phyloP scores from a whole-genome alignment of 1,140 invertebrate genomes.

The Homarus americanus region DNA sequence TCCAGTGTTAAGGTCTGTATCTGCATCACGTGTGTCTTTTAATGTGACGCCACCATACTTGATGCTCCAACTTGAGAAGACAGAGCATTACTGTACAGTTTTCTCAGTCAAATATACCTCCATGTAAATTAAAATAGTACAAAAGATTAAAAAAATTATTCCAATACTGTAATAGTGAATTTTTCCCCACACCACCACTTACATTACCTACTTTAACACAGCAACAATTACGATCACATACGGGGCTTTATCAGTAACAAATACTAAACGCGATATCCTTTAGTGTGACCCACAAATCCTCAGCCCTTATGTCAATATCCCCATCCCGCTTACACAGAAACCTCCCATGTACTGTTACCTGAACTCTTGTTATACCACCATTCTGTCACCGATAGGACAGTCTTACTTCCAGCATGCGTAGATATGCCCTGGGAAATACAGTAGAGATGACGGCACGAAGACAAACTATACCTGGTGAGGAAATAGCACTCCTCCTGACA shows the following conservation, averaged over 20 bases:
- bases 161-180: too few species aligned
- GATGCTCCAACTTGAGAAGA: too few species aligned
- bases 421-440: conserved; percentile 7
- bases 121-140: too few species aligned
- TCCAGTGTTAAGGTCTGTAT: too few species aligned
- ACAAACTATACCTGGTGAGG: conserved; percentile 87
- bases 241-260: neutral
- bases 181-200: too few species aligned
- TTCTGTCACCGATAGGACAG: neutral
- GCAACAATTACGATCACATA: neutral
- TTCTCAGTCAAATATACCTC: too few species aligned
- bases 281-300: neutral
- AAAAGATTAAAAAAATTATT: too few species aligned
- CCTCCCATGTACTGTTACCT: neutral
- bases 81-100: too few species aligned
- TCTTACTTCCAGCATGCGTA: neutral
- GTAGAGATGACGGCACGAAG: conserved; percentile 41
- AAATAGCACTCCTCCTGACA: conserved; percentile 97
- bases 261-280: neutral
- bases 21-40: too few species aligned
- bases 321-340: neutral
- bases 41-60: too few species aligned
- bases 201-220: neutral
- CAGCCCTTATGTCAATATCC: neutral
- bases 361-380: neutral